phyloP scores from a whole-genome alignment of 2,797 vertebrate species.

The Rhabdomys pumilio region DNA sequence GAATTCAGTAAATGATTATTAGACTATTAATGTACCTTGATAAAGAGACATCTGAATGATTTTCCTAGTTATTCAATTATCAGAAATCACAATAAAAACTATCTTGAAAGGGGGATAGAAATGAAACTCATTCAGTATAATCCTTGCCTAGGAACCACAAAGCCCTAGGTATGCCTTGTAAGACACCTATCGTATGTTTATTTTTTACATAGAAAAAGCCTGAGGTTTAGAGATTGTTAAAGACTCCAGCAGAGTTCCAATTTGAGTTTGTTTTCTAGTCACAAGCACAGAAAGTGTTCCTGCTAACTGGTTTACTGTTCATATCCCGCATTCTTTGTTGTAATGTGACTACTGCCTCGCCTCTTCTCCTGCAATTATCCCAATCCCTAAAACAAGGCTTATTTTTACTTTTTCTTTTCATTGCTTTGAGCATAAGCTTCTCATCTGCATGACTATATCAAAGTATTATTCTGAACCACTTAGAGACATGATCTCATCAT shows the following conservation, averaged over 20 bases:
- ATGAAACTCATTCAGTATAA: background rate
- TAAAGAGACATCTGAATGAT: background rate
- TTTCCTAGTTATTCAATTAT: slow-evolving; percentile 29
- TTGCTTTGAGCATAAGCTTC: slow-evolving; percentile 60
- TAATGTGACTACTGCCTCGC: slow-evolving; percentile 49
- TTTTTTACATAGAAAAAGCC: background rate
- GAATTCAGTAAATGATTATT: slow-evolving; percentile 9
- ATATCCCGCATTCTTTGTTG: background rate
- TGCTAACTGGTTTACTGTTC: background rate
- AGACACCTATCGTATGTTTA: background rate
- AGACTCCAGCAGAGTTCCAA: background rate
- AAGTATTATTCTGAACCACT: slow-evolving; percentile 76
- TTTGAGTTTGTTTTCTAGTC: slow-evolving; percentile 53
- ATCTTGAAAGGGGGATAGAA: background rate
- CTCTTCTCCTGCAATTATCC: slow-evolving; percentile 31
- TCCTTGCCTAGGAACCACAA: background rate
- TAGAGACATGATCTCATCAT: slow-evolving; percentile 82
- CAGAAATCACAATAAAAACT: background rate
- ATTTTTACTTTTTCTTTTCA: slow-evolving; percentile 63
- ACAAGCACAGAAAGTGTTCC: slow-evolving; percentile 38
- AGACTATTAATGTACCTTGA: background rate
- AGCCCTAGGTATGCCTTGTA: background rate
- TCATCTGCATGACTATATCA: slow-evolving; percentile 41
- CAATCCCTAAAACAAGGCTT: slow-evolving; percentile 58
- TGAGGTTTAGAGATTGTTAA: slow-evolving; percentile 28